These are phyloP conservation scores for Vireo griseus DNA, from an alignment of 2,797 vertebrate species.

Conservation along the genomic window DNA sequence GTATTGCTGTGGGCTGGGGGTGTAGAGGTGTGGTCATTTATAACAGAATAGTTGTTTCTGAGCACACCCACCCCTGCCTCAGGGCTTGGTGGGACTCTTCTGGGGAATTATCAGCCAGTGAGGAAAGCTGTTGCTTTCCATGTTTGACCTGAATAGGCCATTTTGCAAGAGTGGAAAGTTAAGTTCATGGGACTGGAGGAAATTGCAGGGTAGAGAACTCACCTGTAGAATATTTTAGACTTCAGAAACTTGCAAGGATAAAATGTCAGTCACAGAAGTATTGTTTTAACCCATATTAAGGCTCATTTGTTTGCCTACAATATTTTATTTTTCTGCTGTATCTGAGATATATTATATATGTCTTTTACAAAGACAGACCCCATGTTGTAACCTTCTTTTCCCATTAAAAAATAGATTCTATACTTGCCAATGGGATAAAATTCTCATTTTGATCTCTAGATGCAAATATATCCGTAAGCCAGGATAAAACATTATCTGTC, in stretches of 20 bases:
- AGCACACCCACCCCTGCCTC: neutral
- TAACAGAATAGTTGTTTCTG: neutral
- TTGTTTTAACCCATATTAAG: neutral
- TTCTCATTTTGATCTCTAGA: constrained; percentile 59
- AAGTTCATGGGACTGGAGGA: neutral
- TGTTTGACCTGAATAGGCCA: neutral
- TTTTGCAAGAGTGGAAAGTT: neutral
- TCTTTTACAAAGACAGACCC: neutral
- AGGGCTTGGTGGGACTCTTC: neutral
- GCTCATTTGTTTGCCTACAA: neutral
- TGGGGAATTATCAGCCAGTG: neutral
- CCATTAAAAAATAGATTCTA: constrained; percentile 27
- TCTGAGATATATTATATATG: neutral
- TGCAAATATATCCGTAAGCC: constrained; percentile 49
- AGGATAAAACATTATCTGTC: constrained; percentile 44
- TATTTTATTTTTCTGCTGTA: constrained; percentile 31
- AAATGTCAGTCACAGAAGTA: constrained; percentile 10
- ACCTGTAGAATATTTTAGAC: neutral
- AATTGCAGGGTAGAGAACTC: neutral
- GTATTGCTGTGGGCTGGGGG: neutral
- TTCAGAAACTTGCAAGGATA: constrained; percentile 44
- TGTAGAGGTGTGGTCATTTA: neutral
- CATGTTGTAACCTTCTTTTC: neutral
- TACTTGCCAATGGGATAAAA: constrained; percentile 53
- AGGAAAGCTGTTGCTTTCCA: neutral